Evolutionary conservation across 2,797 vertebrate species (phyloP).

Genomic region (Rhodeus uyekii): DNA sequence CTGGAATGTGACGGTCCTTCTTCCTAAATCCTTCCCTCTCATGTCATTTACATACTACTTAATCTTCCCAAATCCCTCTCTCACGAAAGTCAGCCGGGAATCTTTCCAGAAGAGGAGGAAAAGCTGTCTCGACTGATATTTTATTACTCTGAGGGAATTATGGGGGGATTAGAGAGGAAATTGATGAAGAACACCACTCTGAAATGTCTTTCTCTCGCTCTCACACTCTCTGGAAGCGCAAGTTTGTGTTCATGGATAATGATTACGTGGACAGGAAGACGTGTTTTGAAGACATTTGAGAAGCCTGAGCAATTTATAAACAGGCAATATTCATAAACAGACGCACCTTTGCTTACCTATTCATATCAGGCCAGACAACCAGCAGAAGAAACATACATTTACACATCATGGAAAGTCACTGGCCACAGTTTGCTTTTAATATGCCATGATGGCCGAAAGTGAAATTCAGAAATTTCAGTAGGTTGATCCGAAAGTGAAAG

Average conservation of each 20-base stretch:
- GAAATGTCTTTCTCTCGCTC: constrained; percentile 12
- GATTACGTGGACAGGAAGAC: background rate
- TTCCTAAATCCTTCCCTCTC: constrained; percentile 35
- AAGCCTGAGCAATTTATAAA: background rate
- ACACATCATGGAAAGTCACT: too few relatives aligned
- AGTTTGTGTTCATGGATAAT: constrained; percentile 12
- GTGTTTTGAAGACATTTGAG: constrained; percentile 9
- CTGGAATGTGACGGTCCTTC: constrained; percentile 40
- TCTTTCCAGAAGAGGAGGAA: constrained; percentile 39
- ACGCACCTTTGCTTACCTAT: constrained; percentile 18
- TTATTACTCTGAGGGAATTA: constrained; percentile 44
- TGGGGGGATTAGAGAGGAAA: constrained; percentile 39
- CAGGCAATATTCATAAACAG: constrained; percentile 32
- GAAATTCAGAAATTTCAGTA: too few relatives aligned
- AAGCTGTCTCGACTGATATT: constrained; percentile 41
- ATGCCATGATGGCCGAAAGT: too few relatives aligned
- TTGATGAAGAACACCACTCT: constrained; percentile 29
- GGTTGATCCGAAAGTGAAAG: background rate
- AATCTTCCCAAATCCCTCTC: constrained; percentile 49
- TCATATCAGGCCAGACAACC: background rate
- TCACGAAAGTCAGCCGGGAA: constrained; percentile 35
- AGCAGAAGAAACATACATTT: background rate
- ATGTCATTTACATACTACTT: constrained; percentile 47
- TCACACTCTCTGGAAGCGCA: constrained; percentile 5
- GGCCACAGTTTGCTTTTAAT: background rate